Percentiles rank a stretch among this genome's conserved stretches.
Conservation (phyloP, 1,140 invertebrate genomes). For the Conus betulinus region DNA sequence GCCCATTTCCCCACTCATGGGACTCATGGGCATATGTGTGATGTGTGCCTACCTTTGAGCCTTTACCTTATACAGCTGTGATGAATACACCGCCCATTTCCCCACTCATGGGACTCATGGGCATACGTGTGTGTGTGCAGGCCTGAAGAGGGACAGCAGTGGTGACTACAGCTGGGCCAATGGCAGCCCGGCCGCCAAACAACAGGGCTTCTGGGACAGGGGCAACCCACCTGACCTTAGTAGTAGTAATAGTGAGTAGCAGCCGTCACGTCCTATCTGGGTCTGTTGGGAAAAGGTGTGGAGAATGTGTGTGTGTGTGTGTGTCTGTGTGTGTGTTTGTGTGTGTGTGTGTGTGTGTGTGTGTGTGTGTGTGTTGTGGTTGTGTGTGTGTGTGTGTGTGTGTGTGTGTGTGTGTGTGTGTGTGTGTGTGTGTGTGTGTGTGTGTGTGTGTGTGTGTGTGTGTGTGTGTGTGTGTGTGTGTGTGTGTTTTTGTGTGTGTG, state of each 20-base stretch:
- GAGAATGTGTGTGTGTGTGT: not conserved
- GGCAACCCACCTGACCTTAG: conserved; percentile 34
- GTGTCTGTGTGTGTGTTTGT: not conserved
- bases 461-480: too few relatives aligned
- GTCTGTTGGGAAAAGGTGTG: not conserved
- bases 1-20: too few relatives aligned
- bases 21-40: too few relatives aligned
- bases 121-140: conserved; percentile 18
- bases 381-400: not conserved
- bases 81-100: too few relatives aligned
- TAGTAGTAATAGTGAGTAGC: not conserved
- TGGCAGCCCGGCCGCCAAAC: conserved; percentile 26
- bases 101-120: too few relatives aligned
- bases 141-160: conserved; percentile 35
- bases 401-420: not conserved
- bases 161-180: conserved; percentile 40
- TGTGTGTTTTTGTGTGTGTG: too few relatives aligned
- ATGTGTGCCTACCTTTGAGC: too few relatives aligned
- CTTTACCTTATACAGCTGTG: too few relatives aligned
- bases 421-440: not conserved
- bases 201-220: conserved; percentile 42
- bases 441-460: not conserved
- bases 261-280: not conserved
- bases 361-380: not conserved
- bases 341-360: not conserved